Evolutionary conservation across 2,888 invertebrate genomes (phyloP).

Genomic region (Epinotia demarniana): DNA sequence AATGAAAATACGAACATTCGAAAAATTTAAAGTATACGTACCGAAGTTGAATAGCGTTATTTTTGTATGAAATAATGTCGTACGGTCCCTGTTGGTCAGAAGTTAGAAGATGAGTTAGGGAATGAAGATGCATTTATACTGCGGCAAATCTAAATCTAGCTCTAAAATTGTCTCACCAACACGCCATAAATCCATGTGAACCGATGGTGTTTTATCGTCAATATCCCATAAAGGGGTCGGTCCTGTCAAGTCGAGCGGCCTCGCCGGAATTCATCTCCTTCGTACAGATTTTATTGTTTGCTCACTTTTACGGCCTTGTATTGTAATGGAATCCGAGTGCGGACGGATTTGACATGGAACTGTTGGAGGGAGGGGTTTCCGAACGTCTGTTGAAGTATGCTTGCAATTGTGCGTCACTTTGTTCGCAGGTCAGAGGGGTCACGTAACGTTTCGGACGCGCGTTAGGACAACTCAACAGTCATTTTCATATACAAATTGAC

Average conservation of each 20-base stretch:
- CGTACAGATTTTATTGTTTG: slow-evolving; percentile 13
- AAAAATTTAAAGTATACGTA: too few relatives aligned
- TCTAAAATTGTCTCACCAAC: background rate
- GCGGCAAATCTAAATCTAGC: background rate
- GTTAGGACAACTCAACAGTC: too few relatives aligned
- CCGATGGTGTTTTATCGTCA: slow-evolving; percentile 1
- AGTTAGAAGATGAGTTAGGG: background rate
- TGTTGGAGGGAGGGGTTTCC: background rate
- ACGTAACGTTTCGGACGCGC: too few relatives aligned
- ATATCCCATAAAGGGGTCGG: slow-evolving; percentile 6
- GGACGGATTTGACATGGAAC: background rate
- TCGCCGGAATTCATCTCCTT: background rate
- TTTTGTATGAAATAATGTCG: too few relatives aligned
- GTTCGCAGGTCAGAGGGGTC: too few relatives aligned
- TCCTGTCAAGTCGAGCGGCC: background rate
- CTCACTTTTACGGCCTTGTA: background rate
- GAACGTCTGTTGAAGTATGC: background rate
- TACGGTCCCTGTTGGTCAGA: too few relatives aligned
- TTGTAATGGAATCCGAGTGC: slow-evolving; percentile 1
- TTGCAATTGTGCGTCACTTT: too few relatives aligned
- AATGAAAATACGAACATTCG: too few relatives aligned
- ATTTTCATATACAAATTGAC: too few relatives aligned
- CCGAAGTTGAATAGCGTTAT: too few relatives aligned
- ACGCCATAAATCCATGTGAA: background rate
- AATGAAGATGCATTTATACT: too few relatives aligned